Base-by-base conservation (phyloP, 2,113 vertebrate genomes). In the Sinosuthora webbiana region DNA sequence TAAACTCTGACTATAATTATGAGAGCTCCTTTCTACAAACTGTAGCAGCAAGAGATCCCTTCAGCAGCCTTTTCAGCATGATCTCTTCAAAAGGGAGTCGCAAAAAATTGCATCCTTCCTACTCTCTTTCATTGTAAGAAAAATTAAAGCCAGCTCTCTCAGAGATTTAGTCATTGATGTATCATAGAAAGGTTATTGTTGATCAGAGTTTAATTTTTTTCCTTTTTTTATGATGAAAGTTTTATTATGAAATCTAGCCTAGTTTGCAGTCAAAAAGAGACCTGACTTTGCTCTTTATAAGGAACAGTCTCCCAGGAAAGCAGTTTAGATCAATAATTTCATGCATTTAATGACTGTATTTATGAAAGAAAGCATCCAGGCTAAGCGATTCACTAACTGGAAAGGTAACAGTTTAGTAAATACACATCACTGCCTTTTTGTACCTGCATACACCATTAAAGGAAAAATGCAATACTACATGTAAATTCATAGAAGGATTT, bases 191-290 rank as follows among this genome's bases (percentile, higher is more conserved):
- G 82, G 45, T 91, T 88, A 68, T 57, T 86, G 70, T 79, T 81
- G 28, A 80, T 94, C 47, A 42, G 42, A 89, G 56, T 50, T 81
- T 53, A 30, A 15, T 64, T 63, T 84, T 84, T 39, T 41, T 47
- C 56, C 7, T 42, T 84, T 95, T 95, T 94, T 89, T 65, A 73
- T 82, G 64, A 86, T 94, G 79, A 92, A 93, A 95, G 71, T 69
- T 95, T 94, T 95, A 77, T 92, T 91, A 83, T 84, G 60, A 92
- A 87, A 92, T 96, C 92, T 79, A 91, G 57, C 65, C 65, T 70
- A 75, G 59, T 81, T 89, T 87, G 81, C 62, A 90, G 41, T 53
- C 70, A 93, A 96, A 92, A 88, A 67, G 62, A 93, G 71, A 93
- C 39, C 49, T 2, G 25, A 57, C 69, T 93, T 56, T 84, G 83